phyloP scores from a whole-genome alignment of 2,797 vertebrate species.

The Diceros bicornis region DNA sequence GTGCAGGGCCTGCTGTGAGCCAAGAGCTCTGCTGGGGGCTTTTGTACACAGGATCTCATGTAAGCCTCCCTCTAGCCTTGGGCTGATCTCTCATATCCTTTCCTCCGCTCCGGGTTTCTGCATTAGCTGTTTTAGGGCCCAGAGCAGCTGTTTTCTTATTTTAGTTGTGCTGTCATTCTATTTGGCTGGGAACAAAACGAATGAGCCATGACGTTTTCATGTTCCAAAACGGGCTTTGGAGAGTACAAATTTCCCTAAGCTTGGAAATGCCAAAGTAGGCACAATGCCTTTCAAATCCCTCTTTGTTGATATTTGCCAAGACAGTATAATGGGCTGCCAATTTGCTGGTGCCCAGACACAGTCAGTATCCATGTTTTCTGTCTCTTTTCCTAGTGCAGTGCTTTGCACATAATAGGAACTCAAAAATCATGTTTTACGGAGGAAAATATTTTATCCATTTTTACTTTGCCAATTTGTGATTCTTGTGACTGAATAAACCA shows the following conservation, averaged over 20 bases:
- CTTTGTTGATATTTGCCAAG: not conserved
- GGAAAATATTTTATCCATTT: not conserved
- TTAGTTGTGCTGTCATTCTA: constrained; percentile 33
- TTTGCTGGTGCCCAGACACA: not conserved
- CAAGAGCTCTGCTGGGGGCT: not conserved
- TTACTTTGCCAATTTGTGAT: not conserved
- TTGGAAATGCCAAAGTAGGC: not conserved
- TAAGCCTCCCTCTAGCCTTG: not conserved
- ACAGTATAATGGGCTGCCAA: not conserved
- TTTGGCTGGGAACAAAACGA: constrained; percentile 46
- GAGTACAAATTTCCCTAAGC: not conserved
- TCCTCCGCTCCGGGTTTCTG: not conserved
- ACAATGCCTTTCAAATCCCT: not conserved
- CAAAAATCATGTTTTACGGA: not conserved
- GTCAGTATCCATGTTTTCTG: not conserved
- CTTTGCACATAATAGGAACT: not conserved
- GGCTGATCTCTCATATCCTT: not conserved
- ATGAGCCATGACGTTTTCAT: not conserved
- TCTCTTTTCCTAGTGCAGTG: not conserved
- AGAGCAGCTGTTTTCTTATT: constrained; percentile 60
- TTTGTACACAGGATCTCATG: not conserved
- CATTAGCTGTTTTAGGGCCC: not conserved
- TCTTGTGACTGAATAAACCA: not conserved
- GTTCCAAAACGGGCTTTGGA: constrained; percentile 19
- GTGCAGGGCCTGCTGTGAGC: not conserved